A percentile compares a stretch with the other conserved stretches of the same genome.
phyloP scores from a whole-genome alignment of 2,797 vertebrate genomes.

The Sebastes glaucus region DNA sequence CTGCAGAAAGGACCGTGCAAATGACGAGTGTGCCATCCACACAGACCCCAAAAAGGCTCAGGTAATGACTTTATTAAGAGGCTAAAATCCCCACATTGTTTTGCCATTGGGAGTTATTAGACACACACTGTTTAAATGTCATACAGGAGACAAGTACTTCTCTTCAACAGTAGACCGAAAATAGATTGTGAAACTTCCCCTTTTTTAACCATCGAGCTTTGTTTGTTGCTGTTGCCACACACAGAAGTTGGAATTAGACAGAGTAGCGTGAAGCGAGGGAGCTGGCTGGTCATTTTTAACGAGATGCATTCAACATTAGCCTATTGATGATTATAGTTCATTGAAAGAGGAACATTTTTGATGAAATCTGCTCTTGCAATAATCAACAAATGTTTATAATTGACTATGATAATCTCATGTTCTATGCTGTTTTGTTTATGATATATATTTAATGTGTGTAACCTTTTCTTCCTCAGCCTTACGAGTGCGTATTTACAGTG shows the following conservation, averaged over 20 bases:
- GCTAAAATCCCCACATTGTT: background rate
- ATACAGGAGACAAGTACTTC: background rate
- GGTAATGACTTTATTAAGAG: slow-evolving; percentile 46
- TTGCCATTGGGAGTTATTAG: background rate
- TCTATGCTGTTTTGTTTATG: too few species aligned
- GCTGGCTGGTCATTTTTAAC: background rate
- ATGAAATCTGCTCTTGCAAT: background rate
- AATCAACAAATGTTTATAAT: background rate
- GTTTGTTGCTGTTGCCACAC: background rate
- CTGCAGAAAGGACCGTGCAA: slow-evolving; percentile 60
- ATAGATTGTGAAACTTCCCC: background rate
- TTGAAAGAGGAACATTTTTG: background rate
- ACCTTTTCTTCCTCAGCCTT: slow-evolving; percentile 35
- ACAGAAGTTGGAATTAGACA: background rate
- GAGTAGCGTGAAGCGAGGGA: background rate
- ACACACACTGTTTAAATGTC: background rate
- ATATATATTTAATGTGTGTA: background rate
- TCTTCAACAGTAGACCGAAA: background rate
- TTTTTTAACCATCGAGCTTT: background rate
- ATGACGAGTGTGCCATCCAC: slow-evolving; percentile 26
- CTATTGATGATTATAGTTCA: background rate
- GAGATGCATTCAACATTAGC: background rate
- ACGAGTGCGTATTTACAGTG: slow-evolving; percentile 69
- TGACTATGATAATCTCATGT: background rate
- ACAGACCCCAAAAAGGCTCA: fast-evolving